These are phyloP conservation scores for Octodon degus DNA, from an alignment of 2,113 vertebrate genomes.

Conservation along the genomic window DNA sequence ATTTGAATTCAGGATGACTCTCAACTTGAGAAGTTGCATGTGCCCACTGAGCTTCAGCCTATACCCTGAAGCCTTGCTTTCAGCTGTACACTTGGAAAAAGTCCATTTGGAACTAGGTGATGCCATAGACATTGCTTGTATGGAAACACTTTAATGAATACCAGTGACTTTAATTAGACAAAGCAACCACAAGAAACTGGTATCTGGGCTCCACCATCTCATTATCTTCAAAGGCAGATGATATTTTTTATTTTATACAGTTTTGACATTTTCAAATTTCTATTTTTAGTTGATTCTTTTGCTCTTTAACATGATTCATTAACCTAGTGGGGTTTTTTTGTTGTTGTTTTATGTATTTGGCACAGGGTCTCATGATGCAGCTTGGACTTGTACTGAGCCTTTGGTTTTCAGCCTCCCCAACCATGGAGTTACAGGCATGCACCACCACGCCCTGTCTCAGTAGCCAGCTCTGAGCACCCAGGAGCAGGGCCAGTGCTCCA, in stretches of 20 bases:
- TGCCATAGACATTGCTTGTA: not conserved
- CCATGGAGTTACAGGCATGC: no score
- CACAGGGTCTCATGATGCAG: no score
- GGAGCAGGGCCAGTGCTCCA: no score
- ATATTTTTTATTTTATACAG: not conserved
- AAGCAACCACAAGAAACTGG: not conserved
- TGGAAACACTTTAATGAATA: not conserved
- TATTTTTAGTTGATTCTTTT: constrained; percentile 15
- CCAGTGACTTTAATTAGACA: not conserved
- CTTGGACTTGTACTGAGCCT: no score
- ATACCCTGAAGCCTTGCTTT: not conserved
- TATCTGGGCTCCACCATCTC: no score
- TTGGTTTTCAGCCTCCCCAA: no score
- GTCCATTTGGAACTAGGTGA: not conserved
- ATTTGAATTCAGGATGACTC: not conserved
- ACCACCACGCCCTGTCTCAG: no score
- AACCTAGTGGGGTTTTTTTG: not conserved
- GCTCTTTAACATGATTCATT: not conserved
- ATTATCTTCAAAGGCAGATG: not conserved
- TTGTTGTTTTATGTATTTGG: no score
- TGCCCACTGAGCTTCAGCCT: not conserved
- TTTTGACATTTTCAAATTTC: not conserved
- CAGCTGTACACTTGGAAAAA: not conserved
- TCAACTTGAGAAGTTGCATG: not conserved
- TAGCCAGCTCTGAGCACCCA: no score